Percentiles rank a stretch among this genome's conserved stretches.
phyloP scores from a whole-genome alignment of 2,113 vertebrate species.

The Butorides virescens region DNA sequence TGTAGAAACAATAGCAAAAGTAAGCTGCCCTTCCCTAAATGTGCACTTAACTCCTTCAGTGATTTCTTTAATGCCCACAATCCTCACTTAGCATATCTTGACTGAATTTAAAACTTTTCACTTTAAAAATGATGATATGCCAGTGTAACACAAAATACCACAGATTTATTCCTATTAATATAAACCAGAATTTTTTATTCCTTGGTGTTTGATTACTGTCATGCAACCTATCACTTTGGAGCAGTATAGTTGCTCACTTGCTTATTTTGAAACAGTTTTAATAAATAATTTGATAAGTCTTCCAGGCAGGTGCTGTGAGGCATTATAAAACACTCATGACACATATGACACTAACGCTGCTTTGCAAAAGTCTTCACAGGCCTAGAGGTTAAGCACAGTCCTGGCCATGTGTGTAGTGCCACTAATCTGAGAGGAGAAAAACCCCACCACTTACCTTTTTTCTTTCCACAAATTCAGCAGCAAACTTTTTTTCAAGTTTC shows the following conservation, averaged over 20 bases:
- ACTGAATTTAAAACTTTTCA: neutral
- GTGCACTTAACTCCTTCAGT: neutral
- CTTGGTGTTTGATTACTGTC: neutral
- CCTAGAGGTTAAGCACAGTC: neutral
- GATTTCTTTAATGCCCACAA: neutral
- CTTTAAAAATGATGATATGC: neutral
- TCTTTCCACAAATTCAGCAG: neutral
- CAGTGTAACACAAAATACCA: neutral
- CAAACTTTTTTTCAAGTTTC: neutral
- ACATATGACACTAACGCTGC: neutral
- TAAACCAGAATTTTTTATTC: neutral
- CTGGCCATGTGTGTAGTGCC: neutral
- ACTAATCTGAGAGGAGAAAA: neutral
- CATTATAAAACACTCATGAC: neutral
- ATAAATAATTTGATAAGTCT: neutral
- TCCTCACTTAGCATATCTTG: neutral
- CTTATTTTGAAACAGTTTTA: neutral
- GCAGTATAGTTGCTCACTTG: neutral
- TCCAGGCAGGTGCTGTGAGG: neutral
- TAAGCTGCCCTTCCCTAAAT: neutral
- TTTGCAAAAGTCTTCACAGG: neutral
- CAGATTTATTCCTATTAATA: neutral
- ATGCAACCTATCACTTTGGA: neutral
- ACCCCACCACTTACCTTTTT: neutral
- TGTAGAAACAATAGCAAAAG: neutral